Base-by-base conservation (phyloP, 2,888 invertebrate species). In the Rotaria socialis region DNA sequence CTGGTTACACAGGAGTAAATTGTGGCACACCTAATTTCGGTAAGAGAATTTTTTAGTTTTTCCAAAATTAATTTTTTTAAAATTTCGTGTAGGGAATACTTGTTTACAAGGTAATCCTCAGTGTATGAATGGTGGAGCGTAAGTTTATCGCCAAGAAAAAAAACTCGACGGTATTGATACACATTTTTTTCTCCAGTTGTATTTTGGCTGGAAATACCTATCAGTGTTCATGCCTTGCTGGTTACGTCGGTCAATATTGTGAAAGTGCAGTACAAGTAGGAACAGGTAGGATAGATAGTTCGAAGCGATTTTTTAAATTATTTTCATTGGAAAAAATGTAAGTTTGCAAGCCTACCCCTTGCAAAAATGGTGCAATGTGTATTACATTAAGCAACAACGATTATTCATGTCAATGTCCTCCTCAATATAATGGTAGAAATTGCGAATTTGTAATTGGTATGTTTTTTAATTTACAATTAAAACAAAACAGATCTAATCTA, bases 311-410 rank as follows among this genome's bases (percentile, higher is more conserved):
- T 35, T 35, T 35, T 35, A 35, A 35, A 35, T 35, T 35, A 35
- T 35, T 50, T 50, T 50, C 50, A 50, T 50, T 50, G 50, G 10
- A 16, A 5, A 11, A 35, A 35, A 35, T 35, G 35, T 16, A 14
- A 67, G 67, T 16, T 67, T 67, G 67, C 14, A 67, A 67, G 35
- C 67, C 67, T 58, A 35, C 52, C n/a, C 87, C 85, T n/a, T 87
- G 87, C 85, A 41, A 84, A 8, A 85, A 87, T 74, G 87, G 87
- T 47, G 85, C 85, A 52, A 24, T 56, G 24, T 87, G 87, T n/a
- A 75, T 74, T 35, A 58, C 60, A 41, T 16, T 50, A 22, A 22
- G 19, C n/a, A 84, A 24, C 16, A 60, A 27, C 10, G 85, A 85
- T 67, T 86, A 85, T 84, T 14, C 24, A 56, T 86, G 86, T 52